Evolutionary conservation across 2,888 invertebrate genomes (phyloP), one percentile per base, ranked within the genome.

Genomic region (Octonoba sinensis): DNA sequence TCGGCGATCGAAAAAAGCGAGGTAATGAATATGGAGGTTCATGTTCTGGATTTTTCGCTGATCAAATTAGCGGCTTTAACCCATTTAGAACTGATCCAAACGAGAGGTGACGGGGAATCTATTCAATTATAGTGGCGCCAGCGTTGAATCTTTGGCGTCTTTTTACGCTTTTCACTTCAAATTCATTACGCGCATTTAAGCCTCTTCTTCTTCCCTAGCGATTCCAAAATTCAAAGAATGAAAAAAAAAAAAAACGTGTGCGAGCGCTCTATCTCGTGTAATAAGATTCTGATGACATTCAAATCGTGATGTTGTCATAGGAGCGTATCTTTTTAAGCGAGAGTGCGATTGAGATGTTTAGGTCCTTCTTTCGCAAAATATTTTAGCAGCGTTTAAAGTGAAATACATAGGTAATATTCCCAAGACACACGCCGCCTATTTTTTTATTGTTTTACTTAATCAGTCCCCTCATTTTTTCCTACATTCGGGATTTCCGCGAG

Each of bases 151-250:
- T 22, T 18, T 18, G 51, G 16, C 54, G 65, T 57, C 65, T 56
- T 74, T 74, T 74, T 74, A 65, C 65, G 74, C 74, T 74, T 51
- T 65, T 74, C 74, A 57, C 65, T 74, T 74, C 74, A 74, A 65
- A 74, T 74, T 74, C 74, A 74, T 74, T 57, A 65, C 74, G 47
- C 74, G 47, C 72, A 64, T 72, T 72, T 72, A 64, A 72, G 44
- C 64, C 64, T 64, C 60, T 60, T 69, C 60, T 60, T 69, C 20
- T 64, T 72, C 72, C 44, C 64, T 72, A 36, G 72, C 44, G 27
- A 49, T 36, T 36, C 51, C 51, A 36, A 36, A 20, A 51, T 4
- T 44, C 24, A 47, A 59, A 71, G 22, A 70, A n/a, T 6, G 56
- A 11, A n/a, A 56, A 20, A 69, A 44, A 69, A 18, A 18, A 56